Evolutionary conservation across 1,140 invertebrate genomes (phyloP).

Genomic region (Drosophila biarmipes): DNA sequence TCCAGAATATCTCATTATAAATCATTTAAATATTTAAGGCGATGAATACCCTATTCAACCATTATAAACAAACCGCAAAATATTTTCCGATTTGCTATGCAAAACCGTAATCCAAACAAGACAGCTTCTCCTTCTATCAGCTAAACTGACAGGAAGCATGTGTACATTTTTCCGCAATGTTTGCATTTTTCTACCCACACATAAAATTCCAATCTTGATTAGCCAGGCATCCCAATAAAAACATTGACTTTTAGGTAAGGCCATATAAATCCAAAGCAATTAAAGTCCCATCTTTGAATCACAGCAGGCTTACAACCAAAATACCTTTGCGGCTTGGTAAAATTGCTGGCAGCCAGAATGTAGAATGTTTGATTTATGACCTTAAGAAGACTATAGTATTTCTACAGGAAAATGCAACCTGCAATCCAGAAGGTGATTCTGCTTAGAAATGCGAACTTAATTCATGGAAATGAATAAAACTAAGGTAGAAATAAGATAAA

Average conservation of each 20-base stretch:
- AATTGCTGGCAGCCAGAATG: not conserved
- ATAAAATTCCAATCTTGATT: not conserved
- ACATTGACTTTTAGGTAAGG: not conserved
- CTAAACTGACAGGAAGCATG: conserved; percentile 10
- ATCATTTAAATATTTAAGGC: too few relatives aligned
- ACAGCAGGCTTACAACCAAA: not conserved
- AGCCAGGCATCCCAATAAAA: not conserved
- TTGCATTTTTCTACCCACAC: conserved; percentile 5
- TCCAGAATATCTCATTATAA: too few relatives aligned
- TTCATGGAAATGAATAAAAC: too few relatives aligned
- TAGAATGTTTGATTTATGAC: conserved; percentile 16
- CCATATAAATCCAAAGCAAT: conserved; percentile 1
- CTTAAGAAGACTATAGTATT: conserved; percentile 1
- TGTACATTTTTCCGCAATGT: conserved; percentile 11
- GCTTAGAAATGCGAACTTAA: too few relatives aligned
- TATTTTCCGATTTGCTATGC: too few relatives aligned
- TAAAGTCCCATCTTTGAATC: not conserved
- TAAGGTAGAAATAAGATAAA: too few relatives aligned
- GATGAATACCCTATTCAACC: too few relatives aligned
- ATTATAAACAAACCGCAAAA: too few relatives aligned
- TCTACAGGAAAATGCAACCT: not conserved
- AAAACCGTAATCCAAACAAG: too few relatives aligned
- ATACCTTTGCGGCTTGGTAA: not conserved
- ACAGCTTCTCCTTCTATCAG: not conserved
- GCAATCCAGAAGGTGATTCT: not conserved